Percentiles rank a stretch among this genome's conserved stretches.
Conservation (phyloP, 2,113 vertebrate species). For the Gasterosteus aculeatus region DNA sequence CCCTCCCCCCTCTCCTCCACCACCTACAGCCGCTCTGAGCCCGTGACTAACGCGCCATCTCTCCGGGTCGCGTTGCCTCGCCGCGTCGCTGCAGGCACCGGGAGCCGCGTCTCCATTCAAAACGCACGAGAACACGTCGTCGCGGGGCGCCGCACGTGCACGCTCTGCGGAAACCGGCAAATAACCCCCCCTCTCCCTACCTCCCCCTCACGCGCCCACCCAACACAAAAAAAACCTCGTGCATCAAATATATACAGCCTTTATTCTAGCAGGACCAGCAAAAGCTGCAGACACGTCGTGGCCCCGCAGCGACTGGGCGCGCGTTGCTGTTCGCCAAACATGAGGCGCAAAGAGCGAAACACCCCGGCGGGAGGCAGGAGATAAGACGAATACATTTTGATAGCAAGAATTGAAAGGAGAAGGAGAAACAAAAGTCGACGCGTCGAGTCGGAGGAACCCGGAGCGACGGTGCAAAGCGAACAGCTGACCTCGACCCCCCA, state of each 20-base stretch:
- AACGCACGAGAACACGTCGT: slow-evolving; percentile 33
- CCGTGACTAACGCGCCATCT: slow-evolving; percentile 69
- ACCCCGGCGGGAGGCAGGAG: slow-evolving; percentile 2
- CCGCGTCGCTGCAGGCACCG: slow-evolving; percentile 42
- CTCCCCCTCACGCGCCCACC: too few relatives aligned
- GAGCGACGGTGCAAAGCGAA: slow-evolving; percentile 25
- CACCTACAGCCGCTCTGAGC: slow-evolving; percentile 46
- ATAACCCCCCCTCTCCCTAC: not conserved
- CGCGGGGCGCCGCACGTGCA: slow-evolving; percentile 22
- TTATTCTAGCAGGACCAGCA: slow-evolving; percentile 4
- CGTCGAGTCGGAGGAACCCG: slow-evolving; percentile 9
- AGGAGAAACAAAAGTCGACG: not conserved
- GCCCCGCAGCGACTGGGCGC: slow-evolving; percentile 12
- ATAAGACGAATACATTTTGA: slow-evolving; percentile 12
- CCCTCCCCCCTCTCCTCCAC: slow-evolving; percentile 1
- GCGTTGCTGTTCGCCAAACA: slow-evolving; percentile 25
- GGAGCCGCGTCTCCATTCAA: slow-evolving; percentile 58
- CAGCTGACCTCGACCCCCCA: slow-evolving; percentile 61
- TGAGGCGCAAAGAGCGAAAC: slow-evolving; percentile 32
- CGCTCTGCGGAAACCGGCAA: slow-evolving; percentile 40
- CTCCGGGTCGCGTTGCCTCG: slow-evolving; percentile 47
- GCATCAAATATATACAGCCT: slow-evolving; percentile 6
- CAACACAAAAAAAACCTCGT: not conserved
- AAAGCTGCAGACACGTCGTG: slow-evolving; percentile 33
- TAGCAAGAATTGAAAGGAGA: not conserved